Conservation (phyloP, 2,797 vertebrate species). For the Sebastolobus altivelis region DNA sequence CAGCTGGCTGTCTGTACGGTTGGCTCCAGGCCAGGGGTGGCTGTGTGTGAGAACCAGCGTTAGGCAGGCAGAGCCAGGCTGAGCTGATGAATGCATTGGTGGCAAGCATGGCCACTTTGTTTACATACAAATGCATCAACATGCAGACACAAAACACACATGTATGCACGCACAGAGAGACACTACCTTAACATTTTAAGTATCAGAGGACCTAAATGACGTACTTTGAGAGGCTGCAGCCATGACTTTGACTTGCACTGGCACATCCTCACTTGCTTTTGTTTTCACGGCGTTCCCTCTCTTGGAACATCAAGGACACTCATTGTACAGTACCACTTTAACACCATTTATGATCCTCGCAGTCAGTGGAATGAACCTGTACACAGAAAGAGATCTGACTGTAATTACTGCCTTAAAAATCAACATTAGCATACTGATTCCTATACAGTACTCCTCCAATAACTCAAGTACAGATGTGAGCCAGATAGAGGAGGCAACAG, state of each 20-base stretch:
- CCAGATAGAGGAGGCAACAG: neutral
- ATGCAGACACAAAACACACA: slow-evolving; percentile 4
- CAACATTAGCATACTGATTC: slow-evolving; percentile 3
- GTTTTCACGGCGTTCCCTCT: slow-evolving; percentile 4
- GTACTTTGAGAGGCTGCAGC: slow-evolving; percentile 6
- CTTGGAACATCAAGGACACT: slow-evolving; percentile 3
- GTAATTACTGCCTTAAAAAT: neutral
- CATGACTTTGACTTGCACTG: slow-evolving; percentile 4
- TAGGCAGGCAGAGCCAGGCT: slow-evolving; percentile 9
- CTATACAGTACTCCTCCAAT: neutral
- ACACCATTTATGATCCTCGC: neutral
- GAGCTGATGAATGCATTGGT: slow-evolving; percentile 33
- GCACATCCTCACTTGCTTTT: slow-evolving; percentile 10
- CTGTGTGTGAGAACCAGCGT: slow-evolving; percentile 53
- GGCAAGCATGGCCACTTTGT: slow-evolving; percentile 27
- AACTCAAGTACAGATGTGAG: neutral
- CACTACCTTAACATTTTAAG: neutral
- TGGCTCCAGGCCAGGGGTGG: slow-evolving; percentile 45
- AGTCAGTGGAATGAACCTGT: slow-evolving; percentile 6
- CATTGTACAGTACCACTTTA: neutral
- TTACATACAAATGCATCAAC: slow-evolving; percentile 28
- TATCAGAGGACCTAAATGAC: neutral
- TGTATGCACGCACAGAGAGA: neutral
- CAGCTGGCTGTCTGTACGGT: slow-evolving; percentile 50
- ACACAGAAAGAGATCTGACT: neutral